phyloP scores from a whole-genome alignment of 2,797 vertebrate genomes.

The Margarornis squamiger region DNA sequence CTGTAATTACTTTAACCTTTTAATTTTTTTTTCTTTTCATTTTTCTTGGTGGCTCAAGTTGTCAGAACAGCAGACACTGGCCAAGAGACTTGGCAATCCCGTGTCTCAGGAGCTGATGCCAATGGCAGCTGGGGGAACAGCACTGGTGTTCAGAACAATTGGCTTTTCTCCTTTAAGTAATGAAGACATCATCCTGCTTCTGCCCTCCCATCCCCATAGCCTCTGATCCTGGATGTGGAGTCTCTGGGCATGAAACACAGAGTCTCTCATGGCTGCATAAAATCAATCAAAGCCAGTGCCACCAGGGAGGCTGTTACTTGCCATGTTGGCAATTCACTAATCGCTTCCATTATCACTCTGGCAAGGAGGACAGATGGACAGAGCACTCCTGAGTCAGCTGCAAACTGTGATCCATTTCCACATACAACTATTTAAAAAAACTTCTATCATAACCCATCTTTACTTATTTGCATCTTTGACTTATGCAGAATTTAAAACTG shows the following conservation, averaged over 20 bases:
- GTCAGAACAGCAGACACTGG: neutral
- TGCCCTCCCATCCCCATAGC: conserved; percentile 18
- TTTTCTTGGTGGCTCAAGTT: neutral
- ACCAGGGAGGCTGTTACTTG: conserved; percentile 57
- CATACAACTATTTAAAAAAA: neutral
- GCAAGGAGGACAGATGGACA: neutral
- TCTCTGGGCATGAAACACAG: conserved; percentile 23
- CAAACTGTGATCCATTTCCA: neutral
- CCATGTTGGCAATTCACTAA: conserved; percentile 45
- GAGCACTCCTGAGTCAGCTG: neutral
- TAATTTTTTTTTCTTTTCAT: neutral
- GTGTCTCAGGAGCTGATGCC: conserved; percentile 18
- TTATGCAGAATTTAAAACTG: neutral
- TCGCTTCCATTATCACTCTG: neutral
- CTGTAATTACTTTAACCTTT: neutral
- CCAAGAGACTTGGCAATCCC: conserved; percentile 33
- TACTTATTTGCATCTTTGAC: neutral
- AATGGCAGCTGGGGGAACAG: neutral
- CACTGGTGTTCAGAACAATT: conserved; percentile 18
- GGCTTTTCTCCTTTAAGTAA: conserved; percentile 51
- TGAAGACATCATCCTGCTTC: conserved; percentile 63
- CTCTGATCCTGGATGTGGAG: conserved; percentile 46
- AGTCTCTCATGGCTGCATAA: conserved; percentile 36
- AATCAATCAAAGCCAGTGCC: conserved; percentile 37
- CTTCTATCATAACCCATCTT: neutral